Evolutionary conservation across 1,140 invertebrate genomes (phyloP).

Genomic region (Sitobion miscanthi): DNA sequence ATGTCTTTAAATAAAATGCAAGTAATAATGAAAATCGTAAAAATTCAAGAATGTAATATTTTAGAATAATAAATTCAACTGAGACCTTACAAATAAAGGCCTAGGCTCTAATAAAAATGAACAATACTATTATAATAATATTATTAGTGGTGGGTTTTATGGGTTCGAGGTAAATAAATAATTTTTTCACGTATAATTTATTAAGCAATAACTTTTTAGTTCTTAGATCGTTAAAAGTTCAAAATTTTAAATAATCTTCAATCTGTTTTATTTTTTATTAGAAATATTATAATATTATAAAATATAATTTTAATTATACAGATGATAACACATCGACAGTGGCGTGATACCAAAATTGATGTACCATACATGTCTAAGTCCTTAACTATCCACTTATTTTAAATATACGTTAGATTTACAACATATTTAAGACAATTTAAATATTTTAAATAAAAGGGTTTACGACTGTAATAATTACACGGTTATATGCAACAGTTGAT

Average conservation of each 20-base stretch:
- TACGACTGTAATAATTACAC: background rate
- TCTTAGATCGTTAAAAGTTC: background rate
- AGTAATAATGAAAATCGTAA: background rate
- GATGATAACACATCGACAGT: background rate
- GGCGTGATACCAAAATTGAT: background rate
- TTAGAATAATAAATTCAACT: slow-evolving; percentile 11
- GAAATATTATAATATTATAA: background rate
- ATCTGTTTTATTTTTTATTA: background rate
- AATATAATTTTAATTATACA: background rate
- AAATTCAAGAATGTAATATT: background rate
- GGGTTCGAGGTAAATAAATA: background rate
- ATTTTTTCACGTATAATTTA: background rate
- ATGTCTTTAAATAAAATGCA: background rate
- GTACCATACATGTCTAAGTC: background rate
- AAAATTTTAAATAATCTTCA: background rate
- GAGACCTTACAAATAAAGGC: background rate
- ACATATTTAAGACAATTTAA: background rate
- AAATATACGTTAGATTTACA: background rate
- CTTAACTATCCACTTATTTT: background rate
- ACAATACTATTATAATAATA: background rate
- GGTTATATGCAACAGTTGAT: background rate
- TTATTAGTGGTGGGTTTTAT: background rate
- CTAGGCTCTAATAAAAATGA: background rate
- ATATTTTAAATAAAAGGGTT: background rate
- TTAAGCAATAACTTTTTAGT: background rate